Conservation (phyloP, 2,797 vertebrate genomes). For the Paguma larvata region DNA sequence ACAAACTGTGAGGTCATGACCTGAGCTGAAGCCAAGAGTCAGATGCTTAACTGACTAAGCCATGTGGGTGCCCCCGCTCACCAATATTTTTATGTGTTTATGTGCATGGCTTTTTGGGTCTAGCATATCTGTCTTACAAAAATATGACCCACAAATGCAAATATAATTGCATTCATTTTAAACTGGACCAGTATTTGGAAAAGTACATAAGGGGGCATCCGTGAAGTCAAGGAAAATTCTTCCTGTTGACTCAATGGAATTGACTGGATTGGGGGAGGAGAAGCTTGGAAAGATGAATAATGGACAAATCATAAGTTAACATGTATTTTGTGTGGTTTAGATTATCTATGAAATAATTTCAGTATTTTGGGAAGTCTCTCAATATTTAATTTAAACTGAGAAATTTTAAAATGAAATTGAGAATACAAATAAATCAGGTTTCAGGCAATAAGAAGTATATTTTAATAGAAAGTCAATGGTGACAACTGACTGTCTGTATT, state of each 20-base stretch:
- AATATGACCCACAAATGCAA: background rate
- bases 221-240: background rate
- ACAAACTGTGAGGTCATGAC: no score
- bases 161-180: background rate
- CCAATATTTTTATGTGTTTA: background rate
- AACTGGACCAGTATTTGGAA: background rate
- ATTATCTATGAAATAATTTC: slow-evolving; percentile 10
- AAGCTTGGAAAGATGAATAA: background rate
- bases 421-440: background rate
- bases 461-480: background rate
- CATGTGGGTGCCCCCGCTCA: background rate
- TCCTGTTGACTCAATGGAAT: background rate
- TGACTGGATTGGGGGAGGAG: background rate
- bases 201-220: background rate
- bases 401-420: background rate
- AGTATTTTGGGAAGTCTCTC: background rate
- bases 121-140: background rate
- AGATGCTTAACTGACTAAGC: no score
- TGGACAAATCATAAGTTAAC: background rate
- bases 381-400: background rate
- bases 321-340: background rate
- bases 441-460: background rate
- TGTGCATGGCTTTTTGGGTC: background rate
- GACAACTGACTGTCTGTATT: background rate
- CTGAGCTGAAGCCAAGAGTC: no score